These are phyloP conservation scores for Drosophila punjabiensis DNA, from an alignment of 1,140 invertebrate genomes.

Conservation along the genomic window DNA sequence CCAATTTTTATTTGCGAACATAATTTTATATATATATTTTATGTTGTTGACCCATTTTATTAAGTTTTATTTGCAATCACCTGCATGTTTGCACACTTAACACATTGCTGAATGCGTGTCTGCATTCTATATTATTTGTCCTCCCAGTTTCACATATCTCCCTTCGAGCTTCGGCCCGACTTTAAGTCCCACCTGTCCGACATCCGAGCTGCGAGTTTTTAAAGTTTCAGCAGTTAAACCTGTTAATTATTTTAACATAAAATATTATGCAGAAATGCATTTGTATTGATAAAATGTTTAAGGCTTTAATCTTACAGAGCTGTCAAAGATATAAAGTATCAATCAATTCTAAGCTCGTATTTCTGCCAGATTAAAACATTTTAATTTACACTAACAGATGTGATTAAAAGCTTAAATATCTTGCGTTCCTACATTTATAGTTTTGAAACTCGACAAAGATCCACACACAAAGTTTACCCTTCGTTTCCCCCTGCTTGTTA, in stretches of 20 bases:
- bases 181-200: not conserved
- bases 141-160: not conserved
- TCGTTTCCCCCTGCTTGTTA: slow-evolving; percentile 63
- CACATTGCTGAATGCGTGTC: slow-evolving; percentile 62
- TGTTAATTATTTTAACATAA: not conserved
- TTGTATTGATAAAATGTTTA: not conserved
- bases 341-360: not conserved
- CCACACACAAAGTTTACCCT: slow-evolving; percentile 3
- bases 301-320: not conserved
- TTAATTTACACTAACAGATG: not conserved
- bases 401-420: not conserved
- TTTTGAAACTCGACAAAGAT: not conserved
- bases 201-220: not conserved
- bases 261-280: not conserved
- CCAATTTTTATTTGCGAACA: slow-evolving; percentile 63
- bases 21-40: slow-evolving; percentile 67
- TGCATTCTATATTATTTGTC: slow-evolving; percentile 53
- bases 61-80: slow-evolving; percentile 83
- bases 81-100: slow-evolving; percentile 82
- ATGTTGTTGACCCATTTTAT: slow-evolving; percentile 80
- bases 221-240: not conserved
- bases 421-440: not conserved
- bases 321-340: not conserved
- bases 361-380: not conserved
- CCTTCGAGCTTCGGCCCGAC: slow-evolving; percentile 9